Evolutionary conservation across 2,797 vertebrate species (phyloP).

Genomic region (Eidolon dupreanum): DNA sequence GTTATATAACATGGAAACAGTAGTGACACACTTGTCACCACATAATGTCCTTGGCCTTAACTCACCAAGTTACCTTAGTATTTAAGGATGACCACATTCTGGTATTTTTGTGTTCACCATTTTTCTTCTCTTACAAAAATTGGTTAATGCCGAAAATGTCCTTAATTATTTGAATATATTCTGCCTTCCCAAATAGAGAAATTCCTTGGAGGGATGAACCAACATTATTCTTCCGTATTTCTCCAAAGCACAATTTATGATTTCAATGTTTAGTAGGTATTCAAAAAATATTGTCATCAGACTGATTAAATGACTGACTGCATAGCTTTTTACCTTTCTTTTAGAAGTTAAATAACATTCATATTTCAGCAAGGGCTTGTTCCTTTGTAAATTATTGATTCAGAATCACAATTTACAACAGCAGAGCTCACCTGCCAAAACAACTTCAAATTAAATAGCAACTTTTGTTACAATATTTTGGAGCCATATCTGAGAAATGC

Average conservation of each 20-base stretch:
- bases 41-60: background rate
- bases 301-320: slow-evolving; percentile 52
- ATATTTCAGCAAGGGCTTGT: slow-evolving; percentile 59
- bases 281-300: slow-evolving; percentile 18
- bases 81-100: background rate
- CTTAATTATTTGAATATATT: background rate
- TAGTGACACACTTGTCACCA: background rate
- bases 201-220: background rate
- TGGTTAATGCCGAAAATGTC: background rate
- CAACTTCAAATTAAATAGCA: slow-evolving; percentile 71
- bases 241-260: background rate
- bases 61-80: background rate
- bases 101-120: background rate
- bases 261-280: background rate
- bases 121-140: background rate
- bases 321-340: slow-evolving; percentile 4
- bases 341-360: slow-evolving; percentile 48
- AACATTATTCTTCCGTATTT: background rate
- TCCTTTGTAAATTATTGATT: slow-evolving; percentile 61
- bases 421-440: slow-evolving; percentile 72
- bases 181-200: background rate
- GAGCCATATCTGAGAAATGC: slow-evolving; percentile 55
- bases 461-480: slow-evolving; percentile 72
- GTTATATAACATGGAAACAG: background rate
- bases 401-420: slow-evolving; percentile 59